Evolutionary conservation across 2,888 invertebrate species (phyloP).

Genomic region (Temnothorax unifasciatus): DNA sequence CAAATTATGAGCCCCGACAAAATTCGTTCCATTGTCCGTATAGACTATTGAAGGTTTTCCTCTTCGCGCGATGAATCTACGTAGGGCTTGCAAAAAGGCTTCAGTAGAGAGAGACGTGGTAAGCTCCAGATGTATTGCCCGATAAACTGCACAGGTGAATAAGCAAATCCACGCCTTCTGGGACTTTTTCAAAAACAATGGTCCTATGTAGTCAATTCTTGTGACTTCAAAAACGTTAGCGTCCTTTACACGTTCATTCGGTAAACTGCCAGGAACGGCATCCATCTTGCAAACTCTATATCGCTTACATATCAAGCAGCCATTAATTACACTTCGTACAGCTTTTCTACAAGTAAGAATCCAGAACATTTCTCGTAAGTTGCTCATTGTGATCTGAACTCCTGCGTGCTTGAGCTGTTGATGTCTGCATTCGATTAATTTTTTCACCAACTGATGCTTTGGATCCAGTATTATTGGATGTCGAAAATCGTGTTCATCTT

Average conservation of each 20-base stretch:
- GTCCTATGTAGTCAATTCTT: neutral
- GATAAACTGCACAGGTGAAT: neutral
- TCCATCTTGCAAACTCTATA: neutral
- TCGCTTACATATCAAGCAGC: neutral
- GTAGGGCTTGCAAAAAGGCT: neutral
- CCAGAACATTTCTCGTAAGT: conserved; percentile 58
- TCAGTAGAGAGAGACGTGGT: neutral
- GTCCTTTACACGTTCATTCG: neutral
- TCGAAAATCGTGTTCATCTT: conserved; percentile 67
- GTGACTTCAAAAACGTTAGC: neutral
- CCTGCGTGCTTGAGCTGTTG: conserved; percentile 62
- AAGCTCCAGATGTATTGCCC: neutral
- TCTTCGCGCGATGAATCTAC: neutral
- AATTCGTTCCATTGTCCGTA: neutral
- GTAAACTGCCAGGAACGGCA: neutral
- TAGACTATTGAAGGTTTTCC: neutral
- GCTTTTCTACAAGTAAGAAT: neutral
- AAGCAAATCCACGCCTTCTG: neutral
- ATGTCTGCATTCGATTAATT: conserved; percentile 59
- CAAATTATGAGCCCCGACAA: neutral
- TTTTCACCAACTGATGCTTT: conserved; percentile 67
- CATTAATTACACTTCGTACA: too few relatives aligned
- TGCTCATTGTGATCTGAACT: conserved; percentile 57
- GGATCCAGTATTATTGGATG: conserved; percentile 72
- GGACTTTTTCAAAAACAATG: neutral